Evolutionary conservation across 2,888 invertebrate species (phyloP), one percentile per base, ranked within the genome.

Genomic region (Idaea aversata): DNA sequence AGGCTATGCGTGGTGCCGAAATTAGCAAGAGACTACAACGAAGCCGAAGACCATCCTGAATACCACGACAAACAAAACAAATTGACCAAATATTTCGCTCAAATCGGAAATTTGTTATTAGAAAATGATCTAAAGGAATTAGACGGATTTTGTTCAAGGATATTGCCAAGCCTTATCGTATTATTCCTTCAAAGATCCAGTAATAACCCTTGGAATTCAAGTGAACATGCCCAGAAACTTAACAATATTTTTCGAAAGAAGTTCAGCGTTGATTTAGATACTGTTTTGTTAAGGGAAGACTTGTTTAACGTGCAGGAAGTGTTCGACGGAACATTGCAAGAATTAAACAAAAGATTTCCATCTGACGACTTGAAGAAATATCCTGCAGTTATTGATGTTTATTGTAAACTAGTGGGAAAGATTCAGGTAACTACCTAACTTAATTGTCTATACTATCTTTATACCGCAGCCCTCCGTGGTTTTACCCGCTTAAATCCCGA

Each of bases 301-400:
- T 86, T 82, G 47, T 70, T 69, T 67, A 74, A 86, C 65, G 62
- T 73, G 6, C 89, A 91, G 77, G 76, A 79, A 57, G 74, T 92
- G 57, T 91, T 90, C 76, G 85, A 92, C 69, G 79, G 76, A 34
- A 80, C 84, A 61, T 77, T 91, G 62, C 81, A 80, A 64, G 79
- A 81, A 36, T 72, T 91, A 34, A 88, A 90, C 72, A 75, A 73
- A 61, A 90, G 84, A 75, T 72, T 91, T 65, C 85, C 84, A 66
- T 64, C 76, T 25, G 77, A 83, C 57, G 78, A 86, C 69, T 88
- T 88, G 61, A 91, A 88, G 68, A 86, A 80, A 67, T 87, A 88
- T 77, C 92, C 91, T 34, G 82, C 82, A 4, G 81, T 86, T 62
- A 76, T 90, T 69, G 85, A 88, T 73, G 87, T 86, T 0, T 92